A percentile compares a stretch with the other conserved stretches of the same genome.
phyloP scores from a whole-genome alignment of 1,140 invertebrate genomes.

The Metaphire vulgaris region DNA sequence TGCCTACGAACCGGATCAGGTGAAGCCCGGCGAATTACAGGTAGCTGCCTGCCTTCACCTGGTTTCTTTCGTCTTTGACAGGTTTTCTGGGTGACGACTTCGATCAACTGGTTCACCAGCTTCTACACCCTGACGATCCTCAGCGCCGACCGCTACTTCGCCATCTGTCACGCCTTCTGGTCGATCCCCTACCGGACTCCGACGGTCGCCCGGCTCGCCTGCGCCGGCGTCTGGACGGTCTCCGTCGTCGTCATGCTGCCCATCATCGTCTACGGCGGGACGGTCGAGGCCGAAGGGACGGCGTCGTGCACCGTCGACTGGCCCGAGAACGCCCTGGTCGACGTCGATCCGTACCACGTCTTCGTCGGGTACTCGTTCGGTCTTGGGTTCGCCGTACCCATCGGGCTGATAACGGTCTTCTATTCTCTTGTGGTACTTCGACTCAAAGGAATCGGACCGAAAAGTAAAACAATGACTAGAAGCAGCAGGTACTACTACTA shows the following conservation, averaged over 20 bases:
- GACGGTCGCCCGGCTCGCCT: slow-evolving; percentile 46
- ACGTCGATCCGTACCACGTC: neutral
- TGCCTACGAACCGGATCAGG: neutral
- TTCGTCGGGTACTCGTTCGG: slow-evolving; percentile 92
- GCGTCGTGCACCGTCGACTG: too few relatives aligned
- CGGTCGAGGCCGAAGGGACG: slow-evolving; percentile 34
- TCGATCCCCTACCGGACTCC: slow-evolving; percentile 61
- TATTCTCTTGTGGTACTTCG: slow-evolving; percentile 88
- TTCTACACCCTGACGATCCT: too few relatives aligned
- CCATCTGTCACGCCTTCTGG: slow-evolving; percentile 85
- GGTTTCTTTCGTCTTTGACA: too few relatives aligned
- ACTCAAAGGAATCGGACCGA: slow-evolving; percentile 56
- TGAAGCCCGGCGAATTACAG: neutral
- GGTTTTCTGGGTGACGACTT: slow-evolving; percentile 74
- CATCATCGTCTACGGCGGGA: slow-evolving; percentile 80
- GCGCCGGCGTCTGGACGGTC: slow-evolving; percentile 51
- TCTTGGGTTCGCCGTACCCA: slow-evolving; percentile 83
- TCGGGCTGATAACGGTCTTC: slow-evolving; percentile 85
- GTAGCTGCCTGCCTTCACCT: too few relatives aligned
- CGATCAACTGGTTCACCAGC: slow-evolving; percentile 91
- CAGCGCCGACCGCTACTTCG: too few relatives aligned
- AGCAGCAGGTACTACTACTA: slow-evolving; percentile 50
- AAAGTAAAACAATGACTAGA: slow-evolving; percentile 74
- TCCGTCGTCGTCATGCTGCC: too few relatives aligned
- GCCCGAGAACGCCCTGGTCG: neutral